A percentile compares a stretch with the other conserved stretches of the same genome.
phyloP scores from a whole-genome alignment of 2,888 invertebrate genomes.

The Tipula vernalis region DNA sequence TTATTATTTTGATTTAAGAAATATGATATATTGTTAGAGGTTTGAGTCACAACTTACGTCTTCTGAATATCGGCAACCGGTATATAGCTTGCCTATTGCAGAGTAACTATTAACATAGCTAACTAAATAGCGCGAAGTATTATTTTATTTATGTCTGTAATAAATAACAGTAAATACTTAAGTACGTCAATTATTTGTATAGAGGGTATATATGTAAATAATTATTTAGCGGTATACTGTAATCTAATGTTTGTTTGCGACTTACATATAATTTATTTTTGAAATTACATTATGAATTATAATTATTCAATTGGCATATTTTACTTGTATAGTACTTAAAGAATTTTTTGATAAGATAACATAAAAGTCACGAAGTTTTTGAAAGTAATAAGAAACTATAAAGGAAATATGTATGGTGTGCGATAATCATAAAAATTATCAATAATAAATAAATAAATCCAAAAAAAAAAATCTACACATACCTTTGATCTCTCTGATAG shows the following conservation, averaged over 20 bases:
- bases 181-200: no score
- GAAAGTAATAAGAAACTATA: not conserved
- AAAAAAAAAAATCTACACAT: not conserved
- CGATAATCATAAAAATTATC: not conserved
- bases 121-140: no score
- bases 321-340: not conserved
- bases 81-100: no score
- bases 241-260: not conserved
- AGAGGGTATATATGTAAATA: no score
- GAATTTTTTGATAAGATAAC: not conserved
- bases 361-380: not conserved
- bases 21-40: no score
- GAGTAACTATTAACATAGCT: no score
- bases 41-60: no score
- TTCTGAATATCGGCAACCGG: no score
- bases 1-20: no score
- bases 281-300: not conserved
- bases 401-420: not conserved
- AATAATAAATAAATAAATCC: not conserved
- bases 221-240: not conserved
- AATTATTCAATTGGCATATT: not conserved
- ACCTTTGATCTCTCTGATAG: not conserved
- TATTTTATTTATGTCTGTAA: no score
- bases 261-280: not conserved
- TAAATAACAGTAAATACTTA: no score